Percentiles rank a stretch among this genome's conserved stretches.
Conservation (phyloP, 1,140 invertebrate species). For the Penaeus vannamei region DNA sequence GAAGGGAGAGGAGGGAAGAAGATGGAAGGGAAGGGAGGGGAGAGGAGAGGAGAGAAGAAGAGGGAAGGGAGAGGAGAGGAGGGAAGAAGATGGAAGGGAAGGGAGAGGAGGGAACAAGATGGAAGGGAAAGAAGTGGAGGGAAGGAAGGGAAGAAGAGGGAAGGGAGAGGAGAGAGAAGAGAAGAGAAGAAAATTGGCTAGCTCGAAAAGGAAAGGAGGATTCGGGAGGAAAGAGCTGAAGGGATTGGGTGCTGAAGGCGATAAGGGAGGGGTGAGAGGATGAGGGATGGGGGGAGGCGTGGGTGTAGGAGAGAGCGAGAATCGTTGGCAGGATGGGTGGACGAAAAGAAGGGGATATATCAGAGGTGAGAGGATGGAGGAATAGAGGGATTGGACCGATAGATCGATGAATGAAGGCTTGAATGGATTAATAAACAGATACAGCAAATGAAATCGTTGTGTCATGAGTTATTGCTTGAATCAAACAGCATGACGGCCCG, state of each 20-base stretch:
- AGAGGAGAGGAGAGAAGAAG: neutral
- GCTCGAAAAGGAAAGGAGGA: neutral
- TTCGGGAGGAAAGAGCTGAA: neutral
- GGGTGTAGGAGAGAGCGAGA: neutral
- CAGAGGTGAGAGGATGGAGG: neutral
- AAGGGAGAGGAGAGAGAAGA: neutral
- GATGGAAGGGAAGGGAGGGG: neutral
- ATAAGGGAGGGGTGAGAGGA: neutral
- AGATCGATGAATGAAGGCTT: too few relatives aligned
- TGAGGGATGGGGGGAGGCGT: neutral
- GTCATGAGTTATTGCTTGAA: too few relatives aligned
- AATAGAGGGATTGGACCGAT: too few relatives aligned
- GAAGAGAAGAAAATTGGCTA: neutral
- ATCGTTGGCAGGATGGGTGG: neutral
- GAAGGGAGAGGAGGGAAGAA: neutral
- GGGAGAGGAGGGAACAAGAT: neutral
- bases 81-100: neutral
- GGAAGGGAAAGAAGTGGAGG: neutral
- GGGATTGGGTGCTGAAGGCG: neutral
- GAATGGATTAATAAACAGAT: too few relatives aligned
- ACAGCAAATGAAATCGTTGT: too few relatives aligned
- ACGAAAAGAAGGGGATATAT: neutral
- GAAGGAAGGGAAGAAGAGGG: neutral
- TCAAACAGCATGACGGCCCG: too few relatives aligned
- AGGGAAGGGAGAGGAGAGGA: neutral